Base-by-base conservation (phyloP, 2,113 vertebrate species). In the Pseudopipra pipra region DNA sequence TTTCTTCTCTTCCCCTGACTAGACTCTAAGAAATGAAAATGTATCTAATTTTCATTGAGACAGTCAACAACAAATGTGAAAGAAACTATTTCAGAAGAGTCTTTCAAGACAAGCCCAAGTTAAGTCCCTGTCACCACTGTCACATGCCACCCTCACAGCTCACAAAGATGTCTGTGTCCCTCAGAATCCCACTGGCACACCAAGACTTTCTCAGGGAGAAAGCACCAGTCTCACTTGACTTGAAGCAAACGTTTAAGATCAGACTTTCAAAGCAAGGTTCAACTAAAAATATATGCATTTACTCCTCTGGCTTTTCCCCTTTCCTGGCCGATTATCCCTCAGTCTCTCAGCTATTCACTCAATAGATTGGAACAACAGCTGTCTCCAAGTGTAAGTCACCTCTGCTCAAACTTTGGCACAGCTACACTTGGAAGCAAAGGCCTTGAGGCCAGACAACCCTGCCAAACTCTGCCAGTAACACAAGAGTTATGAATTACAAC, bases 31-130 rank as follows among this genome's bases (percentile, higher is more conserved):
- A 88, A 83, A 88, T 59, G 4, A 80, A 86, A 73, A 84, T 16
- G 1, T 1, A 78, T 12, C 35, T 85, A 6, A 47, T 93, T 73
- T 63, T 68, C 43, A 56, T 4, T 52, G n/a, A 62, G 15, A 65
- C 8, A 92, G 55, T 43, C 90, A 95, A 84, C n/a, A 80, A 68
- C 25, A 86, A 87, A 94, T 3, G 14, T 77, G 54, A 55, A 96
- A 95, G 30, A 95, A 93, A 82, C 44, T 78, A 82, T 66, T 94
- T 75, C 92, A 96, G 82, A 51, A 76, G 66, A 95, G 68, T 56
- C 72, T 65, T 87, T 81, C 47, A 49, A 88, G 81, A 79, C 16
- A 85, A 67, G 65, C 37, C 65, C 8, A 25, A 65, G 46, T 80
- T 25, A 59, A 89, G 88, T 93, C 66, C 65, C 85, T 80, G 95